phyloP scores from a whole-genome alignment of 1,140 invertebrate species.

The Kradibia gibbosae region DNA sequence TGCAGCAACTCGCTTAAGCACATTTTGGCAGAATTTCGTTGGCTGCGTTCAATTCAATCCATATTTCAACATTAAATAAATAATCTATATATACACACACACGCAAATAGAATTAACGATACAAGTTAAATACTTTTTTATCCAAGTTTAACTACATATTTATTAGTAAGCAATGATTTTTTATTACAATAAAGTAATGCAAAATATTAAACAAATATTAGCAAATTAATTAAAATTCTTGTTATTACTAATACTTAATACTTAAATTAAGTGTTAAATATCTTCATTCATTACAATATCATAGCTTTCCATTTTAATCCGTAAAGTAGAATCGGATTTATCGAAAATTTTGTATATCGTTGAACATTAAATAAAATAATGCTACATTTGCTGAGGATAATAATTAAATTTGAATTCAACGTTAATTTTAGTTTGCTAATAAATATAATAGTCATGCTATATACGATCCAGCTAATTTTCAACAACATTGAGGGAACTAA shows the following conservation, averaged over 20 bases:
- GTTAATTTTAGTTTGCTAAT: background rate
- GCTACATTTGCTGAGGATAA: background rate
- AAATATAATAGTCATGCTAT: too few species aligned
- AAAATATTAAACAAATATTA: constrained; percentile 43
- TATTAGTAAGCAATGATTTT: constrained; percentile 25
- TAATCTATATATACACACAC: background rate
- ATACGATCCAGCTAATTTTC: too few species aligned
- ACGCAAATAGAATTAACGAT: constrained; percentile 14
- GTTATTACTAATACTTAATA: background rate
- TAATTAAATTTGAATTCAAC: background rate
- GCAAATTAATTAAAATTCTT: background rate
- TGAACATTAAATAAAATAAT: background rate
- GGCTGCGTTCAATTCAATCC: background rate
- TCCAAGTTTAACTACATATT: constrained; percentile 26
- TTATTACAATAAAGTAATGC: constrained; percentile 42
- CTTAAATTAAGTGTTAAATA: background rate
- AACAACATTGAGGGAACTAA: too few species aligned
- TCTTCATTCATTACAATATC: background rate
- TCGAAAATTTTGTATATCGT: background rate
- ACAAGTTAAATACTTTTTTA: constrained; percentile 43
- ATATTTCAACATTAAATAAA: constrained; percentile 16
- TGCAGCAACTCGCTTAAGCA: background rate
- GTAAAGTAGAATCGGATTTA: background rate
- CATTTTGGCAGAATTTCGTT: constrained; percentile 14
- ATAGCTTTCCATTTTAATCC: constrained; percentile 4